Evolutionary conservation across 2,888 invertebrate genomes (phyloP).

Genomic region (Amphipyra tragopoginis): DNA sequence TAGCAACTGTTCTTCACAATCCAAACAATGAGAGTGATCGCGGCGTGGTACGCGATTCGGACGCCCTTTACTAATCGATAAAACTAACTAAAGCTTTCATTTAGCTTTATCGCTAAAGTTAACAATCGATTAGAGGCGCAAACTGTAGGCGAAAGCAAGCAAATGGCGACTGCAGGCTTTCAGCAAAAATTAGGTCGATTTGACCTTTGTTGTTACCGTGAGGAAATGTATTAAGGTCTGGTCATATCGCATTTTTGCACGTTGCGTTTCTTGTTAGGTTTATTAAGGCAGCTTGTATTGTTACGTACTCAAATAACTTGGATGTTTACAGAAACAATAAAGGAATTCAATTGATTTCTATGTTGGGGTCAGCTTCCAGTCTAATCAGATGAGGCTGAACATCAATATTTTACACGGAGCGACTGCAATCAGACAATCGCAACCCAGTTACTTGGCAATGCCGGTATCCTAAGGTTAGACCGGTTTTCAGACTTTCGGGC

Average conservation of each 20-base stretch:
- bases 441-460: too few relatives aligned
- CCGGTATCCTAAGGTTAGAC: too few relatives aligned
- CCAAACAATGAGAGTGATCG: slow-evolving; percentile 88
- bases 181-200: slow-evolving; percentile 60
- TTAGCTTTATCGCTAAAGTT: slow-evolving; percentile 70
- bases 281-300: slow-evolving; percentile 1
- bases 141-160: slow-evolving; percentile 64
- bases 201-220: slow-evolving; percentile 57
- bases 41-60: slow-evolving; percentile 84
- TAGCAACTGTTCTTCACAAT: slow-evolving; percentile 83
- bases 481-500: too few relatives aligned
- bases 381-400: too few relatives aligned
- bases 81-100: slow-evolving; percentile 70
- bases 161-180: slow-evolving; percentile 65
- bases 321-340: not conserved
- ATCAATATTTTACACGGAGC: too few relatives aligned
- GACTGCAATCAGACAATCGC: too few relatives aligned
- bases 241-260: slow-evolving; percentile 35
- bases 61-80: slow-evolving; percentile 81
- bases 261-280: slow-evolving; percentile 5
- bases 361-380: too few relatives aligned
- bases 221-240: slow-evolving; percentile 54
- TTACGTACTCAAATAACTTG: not conserved
- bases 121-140: slow-evolving; percentile 64
- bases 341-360: too few relatives aligned